Percentiles rank a stretch among this genome's conserved stretches.
Conservation (phyloP, 2,113 vertebrate genomes). For the Mustela nigripes region DNA sequence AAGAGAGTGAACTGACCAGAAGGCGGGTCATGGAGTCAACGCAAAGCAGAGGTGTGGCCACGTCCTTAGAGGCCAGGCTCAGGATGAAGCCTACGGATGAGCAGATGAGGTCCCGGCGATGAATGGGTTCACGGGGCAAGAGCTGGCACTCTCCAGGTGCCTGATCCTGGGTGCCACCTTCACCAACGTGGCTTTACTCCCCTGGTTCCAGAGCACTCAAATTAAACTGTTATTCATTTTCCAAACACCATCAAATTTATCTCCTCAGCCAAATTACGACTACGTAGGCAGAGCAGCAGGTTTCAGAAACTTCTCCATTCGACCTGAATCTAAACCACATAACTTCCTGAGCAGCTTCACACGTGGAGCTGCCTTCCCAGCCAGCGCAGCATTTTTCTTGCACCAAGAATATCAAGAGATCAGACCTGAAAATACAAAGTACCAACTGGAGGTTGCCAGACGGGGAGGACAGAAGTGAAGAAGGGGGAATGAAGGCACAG, state of each 20-base stretch:
- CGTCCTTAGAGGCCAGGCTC: background rate
- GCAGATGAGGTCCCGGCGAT: background rate
- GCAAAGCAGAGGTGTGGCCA: background rate
- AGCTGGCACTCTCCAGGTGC: background rate
- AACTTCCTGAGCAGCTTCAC: conserved; percentile 57
- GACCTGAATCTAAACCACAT: background rate
- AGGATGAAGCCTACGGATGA: background rate
- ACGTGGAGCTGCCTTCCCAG: conserved; percentile 12
- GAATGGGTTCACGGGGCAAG: background rate
- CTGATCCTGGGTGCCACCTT: background rate
- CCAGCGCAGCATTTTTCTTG: background rate
- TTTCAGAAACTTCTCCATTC: conserved; percentile 59
- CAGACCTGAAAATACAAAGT: background rate
- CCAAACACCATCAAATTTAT: conserved; percentile 1
- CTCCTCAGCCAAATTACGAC: background rate
- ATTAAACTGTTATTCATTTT: background rate
- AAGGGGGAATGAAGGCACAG: background rate
- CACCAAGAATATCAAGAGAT: background rate
- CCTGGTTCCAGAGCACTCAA: background rate
- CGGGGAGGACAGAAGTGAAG: background rate
- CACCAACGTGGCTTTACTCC: background rate
- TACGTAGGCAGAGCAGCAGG: background rate
- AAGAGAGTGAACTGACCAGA: background rate
- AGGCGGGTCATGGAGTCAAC: background rate
- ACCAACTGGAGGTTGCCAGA: background rate